Conservation (phyloP, 2,113 vertebrate genomes). For the Lampris incognitus region DNA sequence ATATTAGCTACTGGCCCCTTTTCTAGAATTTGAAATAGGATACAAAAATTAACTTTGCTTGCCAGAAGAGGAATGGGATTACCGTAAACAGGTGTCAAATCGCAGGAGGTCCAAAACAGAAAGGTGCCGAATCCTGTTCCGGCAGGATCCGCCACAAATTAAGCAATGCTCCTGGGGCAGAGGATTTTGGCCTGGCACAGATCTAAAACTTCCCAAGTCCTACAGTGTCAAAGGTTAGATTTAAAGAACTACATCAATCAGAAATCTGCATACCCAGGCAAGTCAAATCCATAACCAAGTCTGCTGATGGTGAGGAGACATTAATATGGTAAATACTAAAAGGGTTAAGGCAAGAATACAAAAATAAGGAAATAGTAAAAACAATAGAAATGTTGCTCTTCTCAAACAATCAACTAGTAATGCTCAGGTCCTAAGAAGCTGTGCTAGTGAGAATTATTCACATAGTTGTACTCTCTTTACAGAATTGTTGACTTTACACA, state of each 20-base stretch:
- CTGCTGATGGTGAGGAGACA: constrained; percentile 41
- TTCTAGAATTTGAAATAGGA: too few relatives aligned
- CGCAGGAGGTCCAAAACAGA: too few relatives aligned
- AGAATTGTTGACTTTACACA: constrained; percentile 67
- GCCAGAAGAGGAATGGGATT: too few relatives aligned
- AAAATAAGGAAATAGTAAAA: constrained; percentile 75
- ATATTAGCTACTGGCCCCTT: too few relatives aligned
- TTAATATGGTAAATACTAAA: constrained; percentile 60
- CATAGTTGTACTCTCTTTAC: constrained; percentile 72
- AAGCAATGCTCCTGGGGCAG: too few relatives aligned
- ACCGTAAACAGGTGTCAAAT: too few relatives aligned
- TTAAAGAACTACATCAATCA: constrained; percentile 24
- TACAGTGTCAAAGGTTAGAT: constrained; percentile 1
- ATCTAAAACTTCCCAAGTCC: constrained; percentile 14
- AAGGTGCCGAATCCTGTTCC: not conserved
- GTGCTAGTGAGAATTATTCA: constrained; percentile 69
- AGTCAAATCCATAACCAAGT: constrained; percentile 31
- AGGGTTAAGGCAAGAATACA: constrained; percentile 80
- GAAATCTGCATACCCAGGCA: constrained; percentile 36
- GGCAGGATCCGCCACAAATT: too few relatives aligned
- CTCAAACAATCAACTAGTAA: constrained; percentile 47
- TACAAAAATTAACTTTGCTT: too few relatives aligned
- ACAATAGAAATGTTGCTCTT: constrained; percentile 73
- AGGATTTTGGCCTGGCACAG: not conserved
- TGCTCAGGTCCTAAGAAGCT: constrained; percentile 65